Percentiles rank a stretch among this genome's conserved stretches.
Conservation (phyloP, 2,888 invertebrate species). For the Ptilodon capucinus region DNA sequence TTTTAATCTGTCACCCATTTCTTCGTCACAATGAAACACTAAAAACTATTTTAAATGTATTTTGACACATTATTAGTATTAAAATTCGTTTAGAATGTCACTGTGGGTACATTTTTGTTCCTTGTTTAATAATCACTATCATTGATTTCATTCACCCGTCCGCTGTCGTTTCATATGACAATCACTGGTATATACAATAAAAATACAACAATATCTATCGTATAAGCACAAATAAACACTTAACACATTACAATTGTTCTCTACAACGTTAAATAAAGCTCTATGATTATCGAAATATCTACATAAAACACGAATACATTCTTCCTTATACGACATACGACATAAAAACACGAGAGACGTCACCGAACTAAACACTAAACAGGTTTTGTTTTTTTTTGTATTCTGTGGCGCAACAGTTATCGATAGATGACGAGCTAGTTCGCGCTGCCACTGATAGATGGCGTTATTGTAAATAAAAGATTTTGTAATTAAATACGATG, state of each 20-base stretch:
- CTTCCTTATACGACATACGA: slow-evolving; percentile 47
- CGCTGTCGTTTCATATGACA: slow-evolving; percentile 18
- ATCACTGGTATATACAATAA: not conserved
- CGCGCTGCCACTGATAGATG: slow-evolving; percentile 49
- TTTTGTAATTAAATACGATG: slow-evolving; percentile 36
- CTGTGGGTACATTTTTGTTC: slow-evolving; percentile 58
- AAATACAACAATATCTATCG: not conserved
- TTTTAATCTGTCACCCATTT: slow-evolving; percentile 76
- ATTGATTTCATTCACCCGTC: slow-evolving; percentile 45
- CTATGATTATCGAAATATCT: slow-evolving; percentile 22
- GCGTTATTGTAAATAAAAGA: slow-evolving; percentile 23
- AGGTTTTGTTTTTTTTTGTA: slow-evolving; percentile 72
- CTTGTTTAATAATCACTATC: slow-evolving; percentile 53
- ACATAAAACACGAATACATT: slow-evolving; percentile 25
- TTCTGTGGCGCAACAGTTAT: slow-evolving; percentile 56
- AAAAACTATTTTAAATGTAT: slow-evolving; percentile 22
- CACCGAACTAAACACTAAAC: slow-evolving; percentile 72
- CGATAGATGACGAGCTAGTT: slow-evolving; percentile 43
- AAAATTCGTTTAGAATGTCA: slow-evolving; percentile 42
- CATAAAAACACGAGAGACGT: slow-evolving; percentile 73
- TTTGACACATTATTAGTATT: slow-evolving; percentile 36
- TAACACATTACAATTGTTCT: not conserved
- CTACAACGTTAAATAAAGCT: not conserved
- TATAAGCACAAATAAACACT: too few species aligned
- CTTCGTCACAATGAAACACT: slow-evolving; percentile 56